These are phyloP conservation scores for Strix aluco DNA, from an alignment of 2,113 vertebrate genomes.

Conservation along the genomic window DNA sequence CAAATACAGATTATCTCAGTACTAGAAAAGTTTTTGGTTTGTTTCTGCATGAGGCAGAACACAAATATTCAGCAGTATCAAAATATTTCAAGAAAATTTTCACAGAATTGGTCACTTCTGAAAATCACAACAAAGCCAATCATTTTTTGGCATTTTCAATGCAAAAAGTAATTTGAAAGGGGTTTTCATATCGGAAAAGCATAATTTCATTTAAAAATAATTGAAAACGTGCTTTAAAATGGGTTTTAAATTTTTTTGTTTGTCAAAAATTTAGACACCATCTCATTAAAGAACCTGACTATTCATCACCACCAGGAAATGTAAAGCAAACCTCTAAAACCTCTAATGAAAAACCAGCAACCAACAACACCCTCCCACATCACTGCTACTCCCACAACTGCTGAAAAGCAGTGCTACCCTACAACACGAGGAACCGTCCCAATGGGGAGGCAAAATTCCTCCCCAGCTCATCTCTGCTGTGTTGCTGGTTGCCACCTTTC, in stretches of 20 bases:
- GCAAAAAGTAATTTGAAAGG: neutral
- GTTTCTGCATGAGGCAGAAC: neutral
- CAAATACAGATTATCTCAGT: neutral
- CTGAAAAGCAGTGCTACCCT: neutral
- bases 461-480: accelerated
- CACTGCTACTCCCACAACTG: neutral
- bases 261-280: neutral
- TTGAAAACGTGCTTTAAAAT: neutral
- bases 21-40: neutral
- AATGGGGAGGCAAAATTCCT: neutral
- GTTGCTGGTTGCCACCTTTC: neutral
- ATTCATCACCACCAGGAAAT: neutral
- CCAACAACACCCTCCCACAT: neutral
- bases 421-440: accelerated
- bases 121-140: neutral
- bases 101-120: neutral
- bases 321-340: neutral
- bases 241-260: neutral
- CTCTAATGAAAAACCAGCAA: neutral
- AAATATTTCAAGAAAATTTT: neutral
- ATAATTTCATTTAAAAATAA: neutral
- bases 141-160: neutral
- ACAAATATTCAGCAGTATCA: neutral
- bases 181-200: neutral
- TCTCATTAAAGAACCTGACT: neutral